Evolutionary conservation across 2,888 invertebrate species (phyloP), one percentile per base, ranked within the genome.

Genomic region (Ectemnius continuus): DNA sequence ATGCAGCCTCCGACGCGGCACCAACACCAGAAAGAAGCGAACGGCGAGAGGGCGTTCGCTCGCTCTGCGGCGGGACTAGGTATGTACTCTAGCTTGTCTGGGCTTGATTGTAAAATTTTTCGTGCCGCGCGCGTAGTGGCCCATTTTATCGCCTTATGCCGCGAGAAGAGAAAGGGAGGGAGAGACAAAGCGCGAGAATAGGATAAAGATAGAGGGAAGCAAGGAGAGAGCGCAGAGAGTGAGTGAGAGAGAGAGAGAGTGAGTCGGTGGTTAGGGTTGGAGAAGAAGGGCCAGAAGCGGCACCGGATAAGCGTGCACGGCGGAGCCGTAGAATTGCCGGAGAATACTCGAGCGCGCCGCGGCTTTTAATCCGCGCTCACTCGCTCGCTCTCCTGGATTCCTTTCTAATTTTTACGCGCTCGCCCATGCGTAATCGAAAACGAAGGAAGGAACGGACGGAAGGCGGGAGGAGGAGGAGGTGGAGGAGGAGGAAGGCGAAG

Each of bases 91-190:
- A 78, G 77, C 84, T 83, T 83, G 83, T 84, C 84, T 85, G 81
- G 81, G 84, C 82, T 86, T 85, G 86, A 87, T 88, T 87, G 86
- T 88, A 84, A 87, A 88, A 87, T 86, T 87, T 86, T 86, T 84
- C 83, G 84, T 84, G 78, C 36, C 36, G 36, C 36, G 80, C 80
- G 84, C 84, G 82, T 83, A 85, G 86, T 83, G 81, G 85, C 86
- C 83, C 86, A 86, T 87, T 87, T 87, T 86, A 87, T 88, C 86
- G 86, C 80, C 83, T 86, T 83, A 75, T 71, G 71, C 78, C 65
- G 61, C 11, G 67, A 62, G 64, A 64, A 45, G 28, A 56, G 59
- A 23, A 36, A 36, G 36, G 1, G 57, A 14, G 36, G 28, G 45
- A 70, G 8, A 8, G 63, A 48, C 46, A 8, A 20, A 20, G 47